Base-by-base conservation (phyloP, 1,140 invertebrate species). In the Drosophila pectinifera region DNA sequence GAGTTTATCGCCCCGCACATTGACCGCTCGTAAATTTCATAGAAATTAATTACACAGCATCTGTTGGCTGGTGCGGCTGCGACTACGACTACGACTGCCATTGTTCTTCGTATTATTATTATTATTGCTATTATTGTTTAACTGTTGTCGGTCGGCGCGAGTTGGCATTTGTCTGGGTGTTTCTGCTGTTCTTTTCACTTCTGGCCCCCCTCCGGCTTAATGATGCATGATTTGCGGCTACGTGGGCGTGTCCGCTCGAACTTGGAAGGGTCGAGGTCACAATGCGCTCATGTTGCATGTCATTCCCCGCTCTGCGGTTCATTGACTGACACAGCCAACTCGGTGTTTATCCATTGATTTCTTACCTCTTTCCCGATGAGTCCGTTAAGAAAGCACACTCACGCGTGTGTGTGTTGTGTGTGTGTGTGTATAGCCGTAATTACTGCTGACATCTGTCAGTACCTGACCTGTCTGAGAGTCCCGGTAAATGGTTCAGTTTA, bases 281-380 rank as follows among this genome's bases (percentile, higher is more conserved):
- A 68, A 49, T 59, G n/a, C 70, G 59, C 53, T 64, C 56, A 62
- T 73, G 45, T 46, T 62, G 59, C 57, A 53, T 72, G 75, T 61
- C 57, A 62, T 56, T 70, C 57, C 49, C 72, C 45, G 36, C 10
- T 53, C 39, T 18, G 38, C 34, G 45, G 73, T 80, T 80, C 64
- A 70, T 42, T 75, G 73, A 74, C 72, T 75, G 73, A 55, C 51
- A 24, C 18, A 72, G 31, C 26, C 20, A 54, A 26, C 34, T 54
- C 51, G 42, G 59, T 86, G 68, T 70, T 53, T 67, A 65, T 86
- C 84, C 82, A 86, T 86, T 83, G 84, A 88, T 89, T 83, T 78
- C 83, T 86, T 89, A 88, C 75, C 84, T 77, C 75, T 65, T 88
- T 73, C 46, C 58, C 39, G 49, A 13, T 53, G 58, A 55, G 51